These are phyloP conservation scores for Rhinogobius similis DNA, from an alignment of 2,113 vertebrate species.

Conservation along the genomic window DNA sequence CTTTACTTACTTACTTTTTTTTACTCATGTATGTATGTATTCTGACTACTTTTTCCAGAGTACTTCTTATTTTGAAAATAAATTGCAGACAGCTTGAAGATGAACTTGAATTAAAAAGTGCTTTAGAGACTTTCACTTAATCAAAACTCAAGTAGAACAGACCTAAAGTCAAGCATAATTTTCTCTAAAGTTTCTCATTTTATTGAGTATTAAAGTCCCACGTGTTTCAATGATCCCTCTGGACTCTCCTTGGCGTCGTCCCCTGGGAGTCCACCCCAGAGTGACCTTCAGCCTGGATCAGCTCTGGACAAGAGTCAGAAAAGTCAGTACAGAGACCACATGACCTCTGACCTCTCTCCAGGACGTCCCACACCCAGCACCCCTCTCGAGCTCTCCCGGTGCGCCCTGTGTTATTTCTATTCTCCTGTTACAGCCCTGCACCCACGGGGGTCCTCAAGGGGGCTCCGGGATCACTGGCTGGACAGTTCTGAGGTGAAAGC, in stretches of 20 bases:
- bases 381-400: conserved; percentile 46
- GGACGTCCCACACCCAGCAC: conserved; percentile 45
- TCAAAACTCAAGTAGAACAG: no score
- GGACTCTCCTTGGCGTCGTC: conserved; percentile 48
- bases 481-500: conserved; percentile 77
- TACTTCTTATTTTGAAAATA: no score
- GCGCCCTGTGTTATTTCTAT: conserved; percentile 77
- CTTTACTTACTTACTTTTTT: no score
- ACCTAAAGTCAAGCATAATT: no score
- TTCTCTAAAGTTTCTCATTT: no score
- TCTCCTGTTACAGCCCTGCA: conserved; percentile 79
- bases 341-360: conserved; percentile 62
- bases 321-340: conserved; percentile 6
- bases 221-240: conserved; percentile 20
- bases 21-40: no score
- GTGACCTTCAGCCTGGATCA: conserved; percentile 43
- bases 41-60: no score
- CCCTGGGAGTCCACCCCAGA: conserved; percentile 42
- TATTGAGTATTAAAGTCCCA: conserved; percentile 39
- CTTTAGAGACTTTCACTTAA: no score
- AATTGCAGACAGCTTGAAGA: no score
- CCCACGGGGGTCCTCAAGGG: conserved; percentile 80
- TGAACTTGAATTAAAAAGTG: no score
- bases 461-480: conserved; percentile 73
- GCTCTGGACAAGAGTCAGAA: conserved; percentile 24